Base-by-base conservation (phyloP, 2,888 invertebrate genomes). In the Hybos culiciformis region DNA sequence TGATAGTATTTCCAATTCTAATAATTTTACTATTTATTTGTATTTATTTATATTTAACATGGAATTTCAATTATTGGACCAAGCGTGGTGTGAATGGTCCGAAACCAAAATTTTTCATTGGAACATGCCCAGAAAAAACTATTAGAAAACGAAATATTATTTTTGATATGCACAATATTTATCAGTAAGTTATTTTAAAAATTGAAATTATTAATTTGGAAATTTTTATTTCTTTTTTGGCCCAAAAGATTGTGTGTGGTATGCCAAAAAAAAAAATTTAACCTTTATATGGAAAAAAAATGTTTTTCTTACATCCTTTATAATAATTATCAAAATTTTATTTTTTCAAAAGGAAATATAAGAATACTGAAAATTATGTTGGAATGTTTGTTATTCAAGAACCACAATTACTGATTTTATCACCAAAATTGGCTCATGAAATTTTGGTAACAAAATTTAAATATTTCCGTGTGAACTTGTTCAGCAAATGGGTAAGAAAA, bases 381-480 rank as follows among this genome's bases (percentile, higher is more conserved):
- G 72, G 72, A 1, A 51, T 69, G 3, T 72, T 54, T 43, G 52
- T 50, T 5, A 49, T 57, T 5, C 55, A 58, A 2, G 49, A 42
- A 1, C 69, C 70, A 0, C 48, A 63, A n/a, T 40, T 70, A 2
- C 5, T 70, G 9, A 20, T 68, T 0, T 45, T 58, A 3, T 67
- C 56, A 46, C 62, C 64, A 0, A 59, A 66, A 5, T 34, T 67
- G 11, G 56, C 62, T 0, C 49, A 50, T 8, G 58, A 61, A 5
- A 52, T 70, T 2, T 54, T 66, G 12, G 63, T 70, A 9, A 61
- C 56, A 11, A 63, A 69, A 31, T 70, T 70, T 17, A 58, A 62
- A 11, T 44, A 54, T 31, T 67, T 66, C 39, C 61, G 60, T 20
- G 66, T 65, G 37, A 62, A 62, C 37, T 37, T 19, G 8, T 21